Evolutionary conservation across 1,140 invertebrate genomes (phyloP).

Genomic region (Lethrus apterus): DNA sequence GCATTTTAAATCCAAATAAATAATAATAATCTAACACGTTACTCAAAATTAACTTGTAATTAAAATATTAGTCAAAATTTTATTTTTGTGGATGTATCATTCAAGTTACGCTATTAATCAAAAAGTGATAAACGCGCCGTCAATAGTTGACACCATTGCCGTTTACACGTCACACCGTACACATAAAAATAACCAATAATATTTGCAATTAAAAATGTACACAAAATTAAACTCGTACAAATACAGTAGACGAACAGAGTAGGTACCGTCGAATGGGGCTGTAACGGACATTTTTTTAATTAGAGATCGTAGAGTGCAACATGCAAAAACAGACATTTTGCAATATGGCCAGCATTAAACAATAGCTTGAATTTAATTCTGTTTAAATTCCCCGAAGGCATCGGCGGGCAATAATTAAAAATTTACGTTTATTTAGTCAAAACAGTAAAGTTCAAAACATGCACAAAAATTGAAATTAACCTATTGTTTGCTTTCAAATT

Average conservation of each 20-base stretch:
- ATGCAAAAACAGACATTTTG: constrained; percentile 28
- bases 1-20: too few species aligned
- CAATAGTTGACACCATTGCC: too few species aligned
- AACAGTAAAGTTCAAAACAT: constrained; percentile 18
- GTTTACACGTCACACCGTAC: too few species aligned
- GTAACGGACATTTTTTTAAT: constrained; percentile 32
- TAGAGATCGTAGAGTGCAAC: constrained; percentile 25
- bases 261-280: constrained; percentile 15
- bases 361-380: constrained; percentile 36
- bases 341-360: constrained; percentile 31
- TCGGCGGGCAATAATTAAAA: constrained; percentile 35
- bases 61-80: too few species aligned
- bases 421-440: constrained; percentile 36
- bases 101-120: too few species aligned
- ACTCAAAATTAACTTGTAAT: too few species aligned
- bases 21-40: too few species aligned
- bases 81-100: too few species aligned
- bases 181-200: too few species aligned
- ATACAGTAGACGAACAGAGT: constrained; percentile 2
- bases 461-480: constrained; percentile 31
- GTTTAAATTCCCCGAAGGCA: constrained; percentile 31
- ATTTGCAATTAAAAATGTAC: constrained; percentile 10
- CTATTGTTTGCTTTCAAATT: constrained; percentile 21
- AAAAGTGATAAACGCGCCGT: too few species aligned
- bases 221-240: constrained; percentile 6